Conservation (phyloP, 2,888 invertebrate genomes). For the Pheosia gnoma region DNA sequence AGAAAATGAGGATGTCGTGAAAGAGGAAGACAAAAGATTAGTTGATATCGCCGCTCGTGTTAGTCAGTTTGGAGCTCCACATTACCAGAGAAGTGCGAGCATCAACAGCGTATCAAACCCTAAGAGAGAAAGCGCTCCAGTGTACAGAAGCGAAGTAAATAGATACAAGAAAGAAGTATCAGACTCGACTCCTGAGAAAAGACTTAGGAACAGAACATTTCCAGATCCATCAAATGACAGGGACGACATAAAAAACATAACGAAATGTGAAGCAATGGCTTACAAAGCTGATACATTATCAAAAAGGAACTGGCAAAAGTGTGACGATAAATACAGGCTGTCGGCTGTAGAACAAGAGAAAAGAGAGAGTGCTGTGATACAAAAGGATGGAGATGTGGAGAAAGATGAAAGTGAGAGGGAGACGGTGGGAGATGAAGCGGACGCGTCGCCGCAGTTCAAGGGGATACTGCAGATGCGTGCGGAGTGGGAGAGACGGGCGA, state of each 20-base stretch:
- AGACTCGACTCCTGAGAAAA: conserved; percentile 79
- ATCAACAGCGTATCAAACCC: conserved; percentile 69
- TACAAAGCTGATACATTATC: conserved; percentile 76
- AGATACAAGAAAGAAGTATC: conserved; percentile 81
- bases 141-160: conserved; percentile 70
- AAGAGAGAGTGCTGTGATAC: conserved; percentile 74
- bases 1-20: conserved; percentile 84
- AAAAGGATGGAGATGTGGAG: conserved; percentile 65
- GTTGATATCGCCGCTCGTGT: conserved; percentile 75
- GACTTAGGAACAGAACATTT: conserved; percentile 77
- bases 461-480: conserved; percentile 90
- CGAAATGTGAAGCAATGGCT: conserved; percentile 69
- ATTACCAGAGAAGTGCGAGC: conserved; percentile 77
- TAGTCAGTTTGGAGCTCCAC: conserved; percentile 73
- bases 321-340: conserved; percentile 64
- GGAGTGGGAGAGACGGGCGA: conserved; percentile 91
- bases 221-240: conserved; percentile 78
- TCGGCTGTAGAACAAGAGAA: conserved; percentile 69
- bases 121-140: conserved; percentile 75
- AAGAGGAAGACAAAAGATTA: conserved; percentile 66
- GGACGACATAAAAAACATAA: conserved; percentile 73
- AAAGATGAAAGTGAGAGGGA: conserved; percentile 62
- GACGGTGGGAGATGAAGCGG: conserved; percentile 66
- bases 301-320: conserved; percentile 74
- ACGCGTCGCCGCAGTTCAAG: conserved; percentile 85